A percentile compares a stretch with the other conserved stretches of the same genome.
Conservation (phyloP, 2,888 invertebrate genomes). For the Agrochola circellaris region DNA sequence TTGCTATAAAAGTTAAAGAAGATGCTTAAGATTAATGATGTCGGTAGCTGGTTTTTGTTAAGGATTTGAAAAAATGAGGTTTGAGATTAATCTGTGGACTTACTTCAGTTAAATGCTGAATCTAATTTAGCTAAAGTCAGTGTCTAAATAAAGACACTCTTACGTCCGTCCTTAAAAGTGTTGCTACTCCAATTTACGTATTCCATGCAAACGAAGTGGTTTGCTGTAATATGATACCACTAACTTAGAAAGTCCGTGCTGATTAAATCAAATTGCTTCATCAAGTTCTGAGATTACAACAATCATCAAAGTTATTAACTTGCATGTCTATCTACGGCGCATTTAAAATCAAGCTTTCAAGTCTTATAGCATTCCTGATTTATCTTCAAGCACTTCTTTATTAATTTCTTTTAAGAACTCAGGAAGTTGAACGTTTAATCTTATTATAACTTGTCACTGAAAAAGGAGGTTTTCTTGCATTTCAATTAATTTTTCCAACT, state of each 20-base stretch:
- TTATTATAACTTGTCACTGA: conserved; percentile 48
- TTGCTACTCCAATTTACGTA: conserved; percentile 49
- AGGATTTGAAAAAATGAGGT: conserved; percentile 16
- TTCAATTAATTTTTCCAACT: conserved; percentile 16
- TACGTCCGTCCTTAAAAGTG: conserved; percentile 18
- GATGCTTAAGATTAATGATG: conserved; percentile 32
- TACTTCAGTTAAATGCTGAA: conserved; percentile 13
- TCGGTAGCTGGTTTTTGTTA: conserved; percentile 40
- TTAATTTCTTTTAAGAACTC: conserved; percentile 34
- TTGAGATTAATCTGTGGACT: conserved; percentile 7
- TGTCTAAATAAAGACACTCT: not conserved
- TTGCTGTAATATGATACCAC: conserved; percentile 56
- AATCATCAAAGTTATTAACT: conserved; percentile 61
- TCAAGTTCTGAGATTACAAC: conserved; percentile 63
- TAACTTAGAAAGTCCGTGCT: conserved; percentile 63
- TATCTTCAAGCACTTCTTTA: conserved; percentile 40
- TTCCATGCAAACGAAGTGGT: conserved; percentile 53
- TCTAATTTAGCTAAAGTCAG: not conserved
- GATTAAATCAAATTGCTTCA: conserved; percentile 70
- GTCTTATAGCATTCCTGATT: conserved; percentile 33
- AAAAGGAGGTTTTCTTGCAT: conserved; percentile 29
- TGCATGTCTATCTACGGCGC: conserved; percentile 32
- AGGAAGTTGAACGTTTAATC: conserved; percentile 28
- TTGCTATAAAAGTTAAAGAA: conserved; percentile 29
- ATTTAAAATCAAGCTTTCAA: conserved; percentile 18